These are phyloP conservation scores for Xiphorhynchus erythropygius DNA, from an alignment of 2,797 vertebrate species.

Conservation along the genomic window DNA sequence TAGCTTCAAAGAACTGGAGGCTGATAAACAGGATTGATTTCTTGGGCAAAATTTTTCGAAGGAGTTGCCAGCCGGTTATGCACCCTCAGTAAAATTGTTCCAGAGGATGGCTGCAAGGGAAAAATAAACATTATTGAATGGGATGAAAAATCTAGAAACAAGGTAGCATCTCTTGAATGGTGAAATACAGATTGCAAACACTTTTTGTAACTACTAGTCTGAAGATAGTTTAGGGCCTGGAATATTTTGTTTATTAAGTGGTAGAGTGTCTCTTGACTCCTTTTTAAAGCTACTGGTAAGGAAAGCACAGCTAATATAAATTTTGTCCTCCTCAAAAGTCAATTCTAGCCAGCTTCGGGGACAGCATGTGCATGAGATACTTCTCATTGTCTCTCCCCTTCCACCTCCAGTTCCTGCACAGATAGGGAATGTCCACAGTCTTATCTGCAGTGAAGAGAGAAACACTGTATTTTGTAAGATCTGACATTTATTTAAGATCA, in stretches of 20 bases:
- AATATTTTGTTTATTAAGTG: neutral
- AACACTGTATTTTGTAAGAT: neutral
- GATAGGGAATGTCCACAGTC: neutral
- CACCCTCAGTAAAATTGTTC: neutral
- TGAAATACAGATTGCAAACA: neutral
- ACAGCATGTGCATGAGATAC: fast-evolving
- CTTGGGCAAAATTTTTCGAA: neutral
- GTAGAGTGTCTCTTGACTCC: neutral
- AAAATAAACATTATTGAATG: neutral
- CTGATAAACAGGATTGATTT: neutral
- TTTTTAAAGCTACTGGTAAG: neutral
- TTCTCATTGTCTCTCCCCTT: neutral
- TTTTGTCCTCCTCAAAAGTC: neutral
- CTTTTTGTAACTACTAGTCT: neutral
- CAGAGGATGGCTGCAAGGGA: neutral
- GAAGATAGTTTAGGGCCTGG: neutral
- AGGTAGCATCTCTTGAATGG: neutral
- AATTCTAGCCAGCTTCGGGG: neutral
- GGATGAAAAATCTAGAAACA: neutral
- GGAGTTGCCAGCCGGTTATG: neutral
- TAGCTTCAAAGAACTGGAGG: neutral
- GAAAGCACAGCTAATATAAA: neutral
- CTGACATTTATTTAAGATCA: neutral
- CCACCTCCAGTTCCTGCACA: neutral
- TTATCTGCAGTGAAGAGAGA: neutral